Evolutionary conservation across 2,888 invertebrate species (phyloP), one percentile per base, ranked within the genome.

Genomic region (Lamproptera curius): DNA sequence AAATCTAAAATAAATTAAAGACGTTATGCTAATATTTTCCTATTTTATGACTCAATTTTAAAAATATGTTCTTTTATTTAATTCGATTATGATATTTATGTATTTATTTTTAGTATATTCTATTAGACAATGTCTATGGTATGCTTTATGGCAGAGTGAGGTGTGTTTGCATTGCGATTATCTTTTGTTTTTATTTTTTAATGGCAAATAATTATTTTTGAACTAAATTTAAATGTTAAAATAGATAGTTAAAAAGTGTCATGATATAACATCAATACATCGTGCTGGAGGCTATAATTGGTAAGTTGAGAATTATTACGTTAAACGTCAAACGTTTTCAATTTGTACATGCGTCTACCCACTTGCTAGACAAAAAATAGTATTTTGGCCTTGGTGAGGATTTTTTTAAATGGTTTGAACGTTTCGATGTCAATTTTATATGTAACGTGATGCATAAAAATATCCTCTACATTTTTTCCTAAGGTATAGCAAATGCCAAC

Each of bases 311-410:
- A 51, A 50, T 49, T 38, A 41, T 50, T 51, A 46, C 49, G 42
- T 53, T 50, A 57, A 59, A 59, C 53, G 63, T 62, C 61, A 62
- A 54, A 56, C 42, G 33, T 52, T 47, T 45, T 52, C 43, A 48
- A 51, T 47, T 50, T 43, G 37, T 52, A 50, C 28, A 40, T n/a
- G 43, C 43, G 35, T 49, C 40, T 43, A 40, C 17, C 39, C 35
- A 54, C 58, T 58, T 39, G 31, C 40, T 39, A 42, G 36, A 55
- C 62, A 57, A 51, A 58, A 55, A 58, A 53, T 50, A 49, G 49
- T 46, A 60, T 71, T 61, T 70, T 59, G 76, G 69, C 76, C 75
- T 76, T 77, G 76, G 67, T 61, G 65, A 70, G 57, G 62, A 49
- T 55, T 63, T 66, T 62, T 63, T 16, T 16, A 23, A n/a, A 34